A percentile compares a stretch with the other conserved stretches of the same genome.
Evolutionary conservation across 1,140 invertebrate genomes (phyloP).

Genomic region (Asbolus verrucosus): DNA sequence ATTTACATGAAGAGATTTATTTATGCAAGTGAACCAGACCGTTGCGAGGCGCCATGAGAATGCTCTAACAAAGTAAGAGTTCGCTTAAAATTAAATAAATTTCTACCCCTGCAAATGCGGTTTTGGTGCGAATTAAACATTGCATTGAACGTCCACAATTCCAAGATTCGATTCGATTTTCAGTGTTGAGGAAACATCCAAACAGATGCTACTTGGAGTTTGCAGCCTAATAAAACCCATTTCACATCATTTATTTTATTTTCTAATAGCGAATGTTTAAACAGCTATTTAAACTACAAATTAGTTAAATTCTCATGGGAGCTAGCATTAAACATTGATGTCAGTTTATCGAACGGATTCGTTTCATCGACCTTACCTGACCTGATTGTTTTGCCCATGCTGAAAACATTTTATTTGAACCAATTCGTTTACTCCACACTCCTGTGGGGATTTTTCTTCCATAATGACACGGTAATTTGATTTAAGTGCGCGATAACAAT

Average conservation of each 20-base stretch:
- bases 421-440: slow-evolving; percentile 2
- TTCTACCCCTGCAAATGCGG: not conserved
- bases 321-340: slow-evolving; percentile 29
- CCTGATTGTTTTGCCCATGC: slow-evolving; percentile 16
- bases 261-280: not conserved
- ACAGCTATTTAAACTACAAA: not conserved
- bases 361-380: slow-evolving; percentile 34
- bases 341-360: slow-evolving; percentile 25
- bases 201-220: too few relatives aligned
- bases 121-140: slow-evolving; percentile 9
- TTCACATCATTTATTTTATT: too few relatives aligned
- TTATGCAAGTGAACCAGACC: not conserved
- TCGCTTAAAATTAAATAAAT: not conserved
- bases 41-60: not conserved
- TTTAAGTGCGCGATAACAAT: slow-evolving; percentile 17
- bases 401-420: slow-evolving; percentile 24
- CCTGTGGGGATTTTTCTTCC: slow-evolving; percentile 23
- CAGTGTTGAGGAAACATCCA: too few relatives aligned
- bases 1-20: slow-evolving; percentile 10
- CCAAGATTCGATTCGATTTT: slow-evolving; percentile 23
- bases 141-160: too few relatives aligned
- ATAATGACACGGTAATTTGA: slow-evolving; percentile 27
- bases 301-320: not conserved
- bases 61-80: not conserved
- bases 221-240: too few relatives aligned